Conservation (phyloP, 2,797 vertebrate species). For the Octomys mimax region DNA sequence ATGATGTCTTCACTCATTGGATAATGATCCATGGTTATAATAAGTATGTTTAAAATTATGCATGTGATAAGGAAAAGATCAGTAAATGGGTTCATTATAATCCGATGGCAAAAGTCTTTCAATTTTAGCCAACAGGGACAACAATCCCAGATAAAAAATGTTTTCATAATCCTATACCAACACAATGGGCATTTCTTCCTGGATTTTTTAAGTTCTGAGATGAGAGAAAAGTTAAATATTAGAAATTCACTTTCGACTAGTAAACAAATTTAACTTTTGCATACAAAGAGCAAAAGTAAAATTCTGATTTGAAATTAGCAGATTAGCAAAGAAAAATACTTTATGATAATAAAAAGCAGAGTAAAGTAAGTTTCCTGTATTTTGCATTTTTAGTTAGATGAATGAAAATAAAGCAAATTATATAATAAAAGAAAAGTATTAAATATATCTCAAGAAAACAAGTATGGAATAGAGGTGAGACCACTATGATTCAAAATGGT, state of each 20-base stretch:
- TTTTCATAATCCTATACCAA: constrained; percentile 91
- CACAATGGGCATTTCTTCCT: constrained; percentile 91
- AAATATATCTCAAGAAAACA: neutral
- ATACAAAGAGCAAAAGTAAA: neutral
- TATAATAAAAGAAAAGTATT: constrained; percentile 1
- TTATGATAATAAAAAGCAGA: constrained; percentile 7
- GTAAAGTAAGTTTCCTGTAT: neutral
- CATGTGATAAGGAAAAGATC: constrained; percentile 93
- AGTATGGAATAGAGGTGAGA: neutral
- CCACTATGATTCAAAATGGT: constrained; percentile 43
- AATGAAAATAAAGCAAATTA: constrained; percentile 33
- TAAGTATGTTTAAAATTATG: constrained; percentile 93
- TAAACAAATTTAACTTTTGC: neutral
- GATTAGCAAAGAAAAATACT: neutral
- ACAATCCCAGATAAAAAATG: constrained; percentile 93
- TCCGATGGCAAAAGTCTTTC: constrained; percentile 87
- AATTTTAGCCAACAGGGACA: constrained; percentile 91
- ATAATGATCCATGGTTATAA: constrained; percentile 94
- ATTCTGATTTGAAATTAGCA: neutral
- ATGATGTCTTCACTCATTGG: constrained; percentile 77
- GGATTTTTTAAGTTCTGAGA: constrained; percentile 91
- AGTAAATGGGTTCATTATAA: constrained; percentile 93
- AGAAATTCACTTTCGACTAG: constrained; percentile 6
- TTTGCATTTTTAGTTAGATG: constrained; percentile 5
- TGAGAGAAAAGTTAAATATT: constrained; percentile 52